Conservation (phyloP, 2,797 vertebrate genomes). For the Holocentrus rufus region DNA sequence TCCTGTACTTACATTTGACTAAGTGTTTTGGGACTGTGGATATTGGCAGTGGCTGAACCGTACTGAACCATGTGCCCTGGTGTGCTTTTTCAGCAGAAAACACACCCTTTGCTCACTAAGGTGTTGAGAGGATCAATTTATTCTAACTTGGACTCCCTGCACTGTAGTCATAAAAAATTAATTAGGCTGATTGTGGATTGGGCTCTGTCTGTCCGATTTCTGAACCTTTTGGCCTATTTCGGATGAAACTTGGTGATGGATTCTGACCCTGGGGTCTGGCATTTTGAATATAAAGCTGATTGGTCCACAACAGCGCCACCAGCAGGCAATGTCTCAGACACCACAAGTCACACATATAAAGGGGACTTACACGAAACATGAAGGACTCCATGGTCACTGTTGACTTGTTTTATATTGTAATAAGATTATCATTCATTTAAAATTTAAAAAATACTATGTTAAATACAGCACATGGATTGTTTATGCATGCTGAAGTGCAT, state of each 20-base stretch:
- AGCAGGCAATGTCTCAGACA: too few species aligned
- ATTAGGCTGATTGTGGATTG: too few species aligned
- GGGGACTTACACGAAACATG: too few species aligned
- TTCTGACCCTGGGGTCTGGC: too few species aligned
- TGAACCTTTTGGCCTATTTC: too few species aligned
- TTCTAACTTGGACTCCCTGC: background rate
- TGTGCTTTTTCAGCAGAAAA: background rate
- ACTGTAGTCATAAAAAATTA: background rate
- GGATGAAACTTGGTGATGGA: too few species aligned
- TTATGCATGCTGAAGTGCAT: background rate
- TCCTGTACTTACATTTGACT: conserved; percentile 63
- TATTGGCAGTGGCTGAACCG: conserved; percentile 20
- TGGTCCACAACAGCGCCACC: too few species aligned
- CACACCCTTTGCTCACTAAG: background rate
- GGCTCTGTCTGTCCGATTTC: too few species aligned
- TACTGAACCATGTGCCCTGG: background rate
- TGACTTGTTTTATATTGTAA: background rate
- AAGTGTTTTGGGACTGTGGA: conserved; percentile 21
- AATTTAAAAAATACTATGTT: background rate
- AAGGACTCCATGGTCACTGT: too few species aligned
- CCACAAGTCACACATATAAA: too few species aligned
- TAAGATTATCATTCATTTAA: background rate
- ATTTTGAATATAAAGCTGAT: too few species aligned
- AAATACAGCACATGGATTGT: background rate
- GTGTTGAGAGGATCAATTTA: background rate